A percentile compares a stretch with the other conserved stretches of the same genome.
Conservation (phyloP, 2,113 vertebrate species). For the Anas platyrhynchos region DNA sequence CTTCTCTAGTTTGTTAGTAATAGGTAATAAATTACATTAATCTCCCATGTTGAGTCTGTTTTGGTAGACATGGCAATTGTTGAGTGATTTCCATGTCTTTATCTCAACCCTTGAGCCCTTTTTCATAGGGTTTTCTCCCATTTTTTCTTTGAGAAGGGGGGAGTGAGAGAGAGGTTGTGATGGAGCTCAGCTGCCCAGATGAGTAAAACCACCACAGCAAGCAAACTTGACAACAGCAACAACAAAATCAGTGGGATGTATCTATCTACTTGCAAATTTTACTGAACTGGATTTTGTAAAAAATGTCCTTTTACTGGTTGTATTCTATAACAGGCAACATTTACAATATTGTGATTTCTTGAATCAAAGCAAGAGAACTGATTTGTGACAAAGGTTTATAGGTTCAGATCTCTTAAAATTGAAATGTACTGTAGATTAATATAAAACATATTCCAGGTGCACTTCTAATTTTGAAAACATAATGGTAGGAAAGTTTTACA, state of each 20-base stretch:
- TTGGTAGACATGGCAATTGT: no score
- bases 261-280: not conserved
- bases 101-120: no score
- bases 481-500: not conserved
- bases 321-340: not conserved
- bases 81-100: no score
- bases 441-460: not conserved
- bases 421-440: not conserved
- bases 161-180: no score
- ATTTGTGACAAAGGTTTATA: not conserved
- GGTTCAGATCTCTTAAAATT: not conserved
- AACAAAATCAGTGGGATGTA: not conserved
- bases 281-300: not conserved
- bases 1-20: no score
- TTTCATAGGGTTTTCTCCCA: no score
- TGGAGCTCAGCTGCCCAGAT: no score
- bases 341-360: not conserved
- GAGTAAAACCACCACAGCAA: no score
- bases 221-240: not conserved
- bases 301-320: no score
- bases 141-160: no score
- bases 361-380: not conserved
- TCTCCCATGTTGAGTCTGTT: no score
- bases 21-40: no score
- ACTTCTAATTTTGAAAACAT: not conserved